Evolutionary conservation across 2,797 vertebrate genomes (phyloP).

Genomic region (Crax fasciolata): DNA sequence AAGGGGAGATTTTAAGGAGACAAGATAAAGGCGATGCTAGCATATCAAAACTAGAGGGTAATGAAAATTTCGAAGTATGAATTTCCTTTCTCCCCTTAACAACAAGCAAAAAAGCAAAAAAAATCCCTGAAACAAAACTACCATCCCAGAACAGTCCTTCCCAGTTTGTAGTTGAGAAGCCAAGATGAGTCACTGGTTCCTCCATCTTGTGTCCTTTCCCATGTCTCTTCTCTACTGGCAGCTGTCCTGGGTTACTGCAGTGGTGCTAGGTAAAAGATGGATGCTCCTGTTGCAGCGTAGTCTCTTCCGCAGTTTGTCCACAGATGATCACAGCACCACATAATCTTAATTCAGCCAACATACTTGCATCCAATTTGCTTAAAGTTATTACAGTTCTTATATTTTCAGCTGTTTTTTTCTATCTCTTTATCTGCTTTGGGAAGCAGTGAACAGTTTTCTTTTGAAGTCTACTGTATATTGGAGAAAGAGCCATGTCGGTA

Average conservation of each 20-base stretch:
- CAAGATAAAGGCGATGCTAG: not conserved
- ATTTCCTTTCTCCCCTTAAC: not conserved
- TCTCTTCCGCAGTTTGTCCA: not conserved
- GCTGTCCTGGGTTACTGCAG: not conserved
- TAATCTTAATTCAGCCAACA: not conserved
- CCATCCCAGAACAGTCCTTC: not conserved
- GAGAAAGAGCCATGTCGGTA: not conserved
- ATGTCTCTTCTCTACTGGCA: not conserved
- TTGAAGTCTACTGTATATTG: not conserved
- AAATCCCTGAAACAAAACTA: not conserved
- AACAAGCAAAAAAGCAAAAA: not conserved
- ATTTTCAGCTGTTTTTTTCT: not conserved
- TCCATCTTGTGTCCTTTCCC: not conserved
- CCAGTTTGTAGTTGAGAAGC: not conserved
- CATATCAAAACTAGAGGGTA: not conserved
- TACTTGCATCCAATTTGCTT: not conserved
- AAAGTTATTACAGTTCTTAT: not conserved
- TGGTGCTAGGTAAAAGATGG: not conserved
- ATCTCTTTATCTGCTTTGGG: not conserved
- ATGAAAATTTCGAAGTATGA: not conserved
- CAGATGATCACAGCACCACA: not conserved
- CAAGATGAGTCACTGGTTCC: not conserved
- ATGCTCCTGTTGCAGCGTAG: not conserved
- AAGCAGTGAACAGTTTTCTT: not conserved
- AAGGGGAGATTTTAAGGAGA: not conserved